Evolutionary conservation across 2,113 vertebrate species (phyloP).

Genomic region (Jacana jacana): DNA sequence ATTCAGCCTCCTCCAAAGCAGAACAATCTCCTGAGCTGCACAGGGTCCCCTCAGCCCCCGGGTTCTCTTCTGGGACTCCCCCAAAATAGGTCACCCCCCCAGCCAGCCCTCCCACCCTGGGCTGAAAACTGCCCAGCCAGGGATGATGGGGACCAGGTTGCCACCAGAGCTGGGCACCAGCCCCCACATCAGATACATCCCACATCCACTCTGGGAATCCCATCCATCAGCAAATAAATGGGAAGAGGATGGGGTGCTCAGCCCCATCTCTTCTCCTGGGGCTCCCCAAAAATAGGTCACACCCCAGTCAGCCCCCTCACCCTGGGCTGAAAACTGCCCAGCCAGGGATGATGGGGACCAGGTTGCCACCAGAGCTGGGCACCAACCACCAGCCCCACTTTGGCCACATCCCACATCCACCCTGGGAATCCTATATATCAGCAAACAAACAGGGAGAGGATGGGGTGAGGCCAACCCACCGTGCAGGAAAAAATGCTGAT

Average conservation of each 20-base stretch:
- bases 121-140: not conserved
- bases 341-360: not conserved
- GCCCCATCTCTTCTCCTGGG: not conserved
- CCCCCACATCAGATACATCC: not conserved
- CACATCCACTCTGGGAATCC: rapidly evolving
- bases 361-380: not conserved
- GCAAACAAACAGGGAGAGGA: not conserved
- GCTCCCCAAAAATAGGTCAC: not conserved
- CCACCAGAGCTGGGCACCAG: rapidly evolving
- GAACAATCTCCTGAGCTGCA: not conserved
- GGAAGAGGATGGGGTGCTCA: rapidly evolving
- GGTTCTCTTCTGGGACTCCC: not conserved
- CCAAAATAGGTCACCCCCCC: not conserved
- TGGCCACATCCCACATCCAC: rapidly evolving
- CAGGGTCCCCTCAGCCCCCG: rapidly evolving
- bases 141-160: not conserved
- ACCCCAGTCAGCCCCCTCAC: not conserved
- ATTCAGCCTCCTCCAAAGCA: not conserved
- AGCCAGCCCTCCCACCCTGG: not conserved
- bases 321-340: too few species aligned
- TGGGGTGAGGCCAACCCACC: rapidly evolving
- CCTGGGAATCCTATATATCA: not conserved
- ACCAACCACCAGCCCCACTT: not conserved
- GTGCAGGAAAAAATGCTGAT: rapidly evolving
- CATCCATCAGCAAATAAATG: not conserved